Evolutionary conservation across 2,113 vertebrate species (phyloP), one percentile per base, ranked within the genome.

Genomic region (Meriones unguiculatus): DNA sequence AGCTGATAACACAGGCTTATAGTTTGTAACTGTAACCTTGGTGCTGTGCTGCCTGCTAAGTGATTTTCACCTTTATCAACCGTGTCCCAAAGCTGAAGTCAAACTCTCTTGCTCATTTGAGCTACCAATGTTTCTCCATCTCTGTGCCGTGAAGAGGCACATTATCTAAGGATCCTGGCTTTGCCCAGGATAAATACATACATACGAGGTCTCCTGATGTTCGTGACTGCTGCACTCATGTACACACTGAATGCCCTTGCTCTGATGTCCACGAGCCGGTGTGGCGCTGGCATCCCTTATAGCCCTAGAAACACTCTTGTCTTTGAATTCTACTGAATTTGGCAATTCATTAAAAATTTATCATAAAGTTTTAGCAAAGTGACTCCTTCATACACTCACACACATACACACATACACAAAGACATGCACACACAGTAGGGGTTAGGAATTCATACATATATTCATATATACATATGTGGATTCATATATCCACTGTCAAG

Each of bases 241-340:
- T 0, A 78, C 11, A 9, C 62, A 46, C 65, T 32, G 14, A 87
- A 78, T 77, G 2, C 32, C 52, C 8, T 10, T 17, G 8, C 2
- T 50, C 81, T 9, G 24, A 15, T 1, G 52, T 38, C 35, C 73
- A 52, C 1, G 15, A 69, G 57, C 57, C n/a, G n/a, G 24, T 24
- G 12, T 6, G 30, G 4, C 15, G 1, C 57, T 7, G 25, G 82
- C 7, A 50, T 82, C 35, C 90, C 2, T 65, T 22, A 82, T 6
- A 93, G 54, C 35, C 59, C 35, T 64, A 35, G 69, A 87, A 93
- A 1, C 14, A 52, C 20, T 15, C 50, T 18, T 38, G 73, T 86
- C 59, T 90, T 87, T 73, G 7, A 41, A 64, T 97, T 94, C 69
- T 91, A 78, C 86, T 94, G 64, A 41, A 38, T 30, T 69, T 82